Evolutionary conservation across 1,140 invertebrate species (phyloP).

Genomic region (Wiebesia pumilae): DNA sequence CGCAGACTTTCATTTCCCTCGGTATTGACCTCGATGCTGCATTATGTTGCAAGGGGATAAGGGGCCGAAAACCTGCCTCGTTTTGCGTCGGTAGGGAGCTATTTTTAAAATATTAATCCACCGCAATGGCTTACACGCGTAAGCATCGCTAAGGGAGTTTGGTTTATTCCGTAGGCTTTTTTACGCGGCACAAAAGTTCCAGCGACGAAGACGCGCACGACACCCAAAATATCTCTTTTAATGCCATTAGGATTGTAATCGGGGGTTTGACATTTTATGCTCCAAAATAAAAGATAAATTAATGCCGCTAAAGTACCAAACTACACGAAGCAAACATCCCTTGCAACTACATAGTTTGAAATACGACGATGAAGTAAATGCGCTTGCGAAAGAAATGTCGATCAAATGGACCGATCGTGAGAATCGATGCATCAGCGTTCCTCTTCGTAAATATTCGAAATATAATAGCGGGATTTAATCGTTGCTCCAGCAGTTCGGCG

Average conservation of each 20-base stretch:
- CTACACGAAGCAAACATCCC: too few species aligned
- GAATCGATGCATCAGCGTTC: neutral
- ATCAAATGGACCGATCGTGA: neutral
- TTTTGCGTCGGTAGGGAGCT: neutral
- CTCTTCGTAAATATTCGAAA: slow-evolving; percentile 11
- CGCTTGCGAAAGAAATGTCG: neutral
- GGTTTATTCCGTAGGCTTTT: neutral
- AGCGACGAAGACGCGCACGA: neutral
- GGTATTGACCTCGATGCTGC: neutral
- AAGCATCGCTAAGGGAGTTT: neutral
- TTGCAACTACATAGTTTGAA: neutral
- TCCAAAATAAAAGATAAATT: too few species aligned
- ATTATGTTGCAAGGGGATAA: neutral
- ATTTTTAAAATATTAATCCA: neutral
- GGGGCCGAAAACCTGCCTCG: neutral
- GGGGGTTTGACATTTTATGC: too few species aligned
- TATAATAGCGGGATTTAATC: neutral
- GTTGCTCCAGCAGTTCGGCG: neutral
- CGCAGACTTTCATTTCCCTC: neutral
- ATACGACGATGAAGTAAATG: neutral
- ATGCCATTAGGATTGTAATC: too few species aligned
- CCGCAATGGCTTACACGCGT: neutral
- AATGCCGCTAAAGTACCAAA: too few species aligned
- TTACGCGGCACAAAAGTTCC: neutral
- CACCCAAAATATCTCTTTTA: too few species aligned